phyloP scores from a whole-genome alignment of 2,797 vertebrate species.

The Triplophysa bombifrons region DNA sequence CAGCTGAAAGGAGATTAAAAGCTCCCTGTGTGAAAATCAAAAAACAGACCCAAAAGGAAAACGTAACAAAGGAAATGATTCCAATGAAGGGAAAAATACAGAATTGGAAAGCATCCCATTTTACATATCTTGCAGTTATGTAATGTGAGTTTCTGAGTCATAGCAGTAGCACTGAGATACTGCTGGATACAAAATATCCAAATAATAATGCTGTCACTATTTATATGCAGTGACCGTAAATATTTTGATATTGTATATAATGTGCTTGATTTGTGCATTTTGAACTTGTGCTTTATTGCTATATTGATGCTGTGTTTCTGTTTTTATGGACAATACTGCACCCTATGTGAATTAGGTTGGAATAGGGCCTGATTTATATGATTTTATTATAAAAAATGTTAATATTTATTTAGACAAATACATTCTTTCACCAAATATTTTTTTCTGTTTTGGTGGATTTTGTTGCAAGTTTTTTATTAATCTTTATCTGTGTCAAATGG shows the following conservation, averaged over 20 bases:
- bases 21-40: slow-evolving; percentile 48
- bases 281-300: too few relatives aligned
- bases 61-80: slow-evolving; percentile 47
- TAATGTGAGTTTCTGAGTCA: slow-evolving; percentile 51
- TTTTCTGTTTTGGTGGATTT: background rate
- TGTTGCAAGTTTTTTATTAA: background rate
- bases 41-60: slow-evolving; percentile 41
- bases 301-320: too few relatives aligned
- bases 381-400: background rate
- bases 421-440: background rate
- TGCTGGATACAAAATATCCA: background rate
- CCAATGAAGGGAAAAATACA: slow-evolving; percentile 10
- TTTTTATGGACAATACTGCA: background rate
- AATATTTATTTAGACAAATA: too few relatives aligned
- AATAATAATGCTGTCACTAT: background rate
- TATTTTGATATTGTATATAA: background rate
- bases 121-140: slow-evolving; percentile 42
- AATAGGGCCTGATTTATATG: background rate
- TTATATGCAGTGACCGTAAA: background rate
- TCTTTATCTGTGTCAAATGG: slow-evolving; percentile 28
- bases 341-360: background rate
- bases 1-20: slow-evolving; percentile 55
- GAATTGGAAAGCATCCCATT: slow-evolving; percentile 43
- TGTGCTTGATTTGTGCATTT: background rate
- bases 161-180: slow-evolving; percentile 19